Evolutionary conservation across 2,888 invertebrate species (phyloP).

Genomic region (Sarcophaga rosellei): DNA sequence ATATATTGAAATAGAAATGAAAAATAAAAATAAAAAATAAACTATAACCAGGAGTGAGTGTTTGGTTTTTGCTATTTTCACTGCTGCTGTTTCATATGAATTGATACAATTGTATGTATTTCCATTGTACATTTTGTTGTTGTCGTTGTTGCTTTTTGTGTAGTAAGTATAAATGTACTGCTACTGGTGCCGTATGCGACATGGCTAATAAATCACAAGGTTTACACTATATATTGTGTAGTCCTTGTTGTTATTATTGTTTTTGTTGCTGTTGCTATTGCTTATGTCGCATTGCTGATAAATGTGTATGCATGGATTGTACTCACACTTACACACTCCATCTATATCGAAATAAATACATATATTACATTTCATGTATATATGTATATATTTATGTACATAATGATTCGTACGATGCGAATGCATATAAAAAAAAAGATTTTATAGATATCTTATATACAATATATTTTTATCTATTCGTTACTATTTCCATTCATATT

Average conservation of each 20-base stretch:
- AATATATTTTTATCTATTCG: neutral
- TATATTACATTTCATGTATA: neutral
- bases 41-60: slow-evolving; percentile 51
- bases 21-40: slow-evolving; percentile 20
- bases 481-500: neutral
- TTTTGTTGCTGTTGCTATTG: slow-evolving; percentile 65
- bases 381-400: slow-evolving; percentile 33
- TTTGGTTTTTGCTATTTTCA: slow-evolving; percentile 17
- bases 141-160: slow-evolving; percentile 34
- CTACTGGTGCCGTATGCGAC: slow-evolving; percentile 76
- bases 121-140: slow-evolving; percentile 46
- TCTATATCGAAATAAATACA: too few relatives aligned
- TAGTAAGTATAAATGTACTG: slow-evolving; percentile 65
- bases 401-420: slow-evolving; percentile 41
- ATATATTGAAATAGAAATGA: neutral
- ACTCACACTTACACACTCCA: neutral
- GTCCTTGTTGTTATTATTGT: slow-evolving; percentile 67
- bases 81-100: slow-evolving; percentile 58
- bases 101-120: slow-evolving; percentile 58
- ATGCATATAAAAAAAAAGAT: slow-evolving; percentile 36
- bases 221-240: slow-evolving; percentile 78
- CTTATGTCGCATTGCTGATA: slow-evolving; percentile 69
- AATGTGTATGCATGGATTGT: slow-evolving; percentile 35
- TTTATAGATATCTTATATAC: slow-evolving; percentile 16
- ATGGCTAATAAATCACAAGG: slow-evolving; percentile 80